Conservation (phyloP, 2,888 invertebrate genomes). For the Cremastobaeus sp. region DNA sequence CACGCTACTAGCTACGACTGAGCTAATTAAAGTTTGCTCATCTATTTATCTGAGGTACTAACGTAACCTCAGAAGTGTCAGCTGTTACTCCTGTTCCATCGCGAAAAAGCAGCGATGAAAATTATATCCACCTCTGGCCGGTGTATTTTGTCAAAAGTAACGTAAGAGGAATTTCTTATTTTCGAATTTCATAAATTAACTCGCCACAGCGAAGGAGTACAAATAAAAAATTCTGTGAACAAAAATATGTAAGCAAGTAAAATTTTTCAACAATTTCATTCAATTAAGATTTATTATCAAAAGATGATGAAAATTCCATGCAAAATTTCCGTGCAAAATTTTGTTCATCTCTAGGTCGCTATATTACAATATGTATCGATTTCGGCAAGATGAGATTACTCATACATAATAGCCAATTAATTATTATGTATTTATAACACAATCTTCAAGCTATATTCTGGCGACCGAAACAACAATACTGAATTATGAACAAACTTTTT, state of each 20-base stretch:
- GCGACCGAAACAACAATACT: conserved; percentile 7
- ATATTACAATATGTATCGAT: neutral
- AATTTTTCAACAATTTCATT: too few relatives aligned
- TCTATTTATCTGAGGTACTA: conserved; percentile 42
- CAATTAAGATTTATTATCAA: neutral
- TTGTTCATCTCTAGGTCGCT: too few relatives aligned
- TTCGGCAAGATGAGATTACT: conserved; percentile 5
- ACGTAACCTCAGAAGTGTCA: conserved; percentile 47
- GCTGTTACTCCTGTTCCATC: conserved; percentile 45
- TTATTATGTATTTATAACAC: conserved; percentile 32
- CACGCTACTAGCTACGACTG: conserved; percentile 44
- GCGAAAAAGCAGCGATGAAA: conserved; percentile 42
- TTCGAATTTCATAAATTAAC: conserved; percentile 12
- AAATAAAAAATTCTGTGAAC: neutral
- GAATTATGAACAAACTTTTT: conserved; percentile 36
- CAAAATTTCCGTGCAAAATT: too few relatives aligned
- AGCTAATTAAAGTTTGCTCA: conserved; percentile 54
- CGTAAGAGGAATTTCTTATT: conserved; percentile 10
- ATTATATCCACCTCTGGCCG: conserved; percentile 16
- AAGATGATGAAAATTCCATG: too few relatives aligned
- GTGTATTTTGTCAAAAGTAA: conserved; percentile 16
- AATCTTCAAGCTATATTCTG: conserved; percentile 5
- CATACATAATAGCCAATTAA: conserved; percentile 12
- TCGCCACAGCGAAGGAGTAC: neutral
- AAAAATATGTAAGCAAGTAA: too few relatives aligned